Base-by-base conservation (phyloP, 1,140 invertebrate species). In the Chironomus striatipennis region DNA sequence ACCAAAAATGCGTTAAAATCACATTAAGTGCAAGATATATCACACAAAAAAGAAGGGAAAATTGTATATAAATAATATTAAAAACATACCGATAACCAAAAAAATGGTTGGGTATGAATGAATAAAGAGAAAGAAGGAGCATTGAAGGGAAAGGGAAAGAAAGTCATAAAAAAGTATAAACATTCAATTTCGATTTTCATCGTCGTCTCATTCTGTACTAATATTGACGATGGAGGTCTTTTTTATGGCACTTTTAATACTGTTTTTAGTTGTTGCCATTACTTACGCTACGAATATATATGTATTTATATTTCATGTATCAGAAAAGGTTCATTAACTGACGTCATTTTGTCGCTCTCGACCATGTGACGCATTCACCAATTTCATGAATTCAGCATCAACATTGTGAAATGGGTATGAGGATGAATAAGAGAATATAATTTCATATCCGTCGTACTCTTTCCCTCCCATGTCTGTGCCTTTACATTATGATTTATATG, bases 91-190 rank as follows among this genome's bases (percentile, higher is more conserved):
- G 47, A 57, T 57, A 57, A 57, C 47, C 47, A n/a, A 57, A 12
- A n/a, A 57, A 15, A n/a, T 57, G 47, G 47, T 57, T 57, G 47
- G 47, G 12, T 70, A 9, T 70, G 64, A 67, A 67, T 15, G 18
- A 67, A 20, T 15, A 10, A 21, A 70, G 17, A 70, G 10, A 20
- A 70, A 70, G 47, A 15, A 57, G 43, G 47, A n/a, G 47, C 47
- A 57, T 12, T n/a, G n/a, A n/a, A n/a, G n/a, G n/a, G n/a, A n/a
- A n/a, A n/a, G n/a, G n/a, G 12, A 57, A n/a, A 12, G 12, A 70
- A 70, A 70, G 65, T 21, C 65, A 70, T 70, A 70, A 70, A 70
- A 70, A 70, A 70, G 65, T 20, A 70, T 70, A 70, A 70, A 70
- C 65, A 70, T 70, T 70, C 65, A 70, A 70, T 70, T 70, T 70